Conservation (phyloP, 23 tunicate genomes). For the Clavelina lepadiformis region DNA sequence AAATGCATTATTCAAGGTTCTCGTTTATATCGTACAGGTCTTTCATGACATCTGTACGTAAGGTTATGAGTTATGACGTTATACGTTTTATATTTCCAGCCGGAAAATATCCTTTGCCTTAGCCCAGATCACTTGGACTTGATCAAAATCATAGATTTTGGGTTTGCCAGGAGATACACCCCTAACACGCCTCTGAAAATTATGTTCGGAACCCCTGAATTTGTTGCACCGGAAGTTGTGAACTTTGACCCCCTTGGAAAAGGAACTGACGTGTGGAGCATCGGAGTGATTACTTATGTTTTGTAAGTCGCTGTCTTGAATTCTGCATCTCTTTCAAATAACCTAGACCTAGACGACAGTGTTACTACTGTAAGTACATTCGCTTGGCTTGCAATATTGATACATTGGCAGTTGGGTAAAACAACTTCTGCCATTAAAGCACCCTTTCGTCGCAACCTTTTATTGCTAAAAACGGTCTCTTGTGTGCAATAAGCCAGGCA, state of each 20-base stretch:
- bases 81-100: constrained; percentile 37
- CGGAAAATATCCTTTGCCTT: constrained; percentile 85
- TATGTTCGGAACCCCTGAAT: constrained; percentile 99
- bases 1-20: no score
- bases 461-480: no score
- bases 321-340: no score
- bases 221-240: constrained; percentile 97
- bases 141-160: constrained; percentile 89
- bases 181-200: constrained; percentile 66
- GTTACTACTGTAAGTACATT: no score
- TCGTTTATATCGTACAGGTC: no score
- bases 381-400: no score
- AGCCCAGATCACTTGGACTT: constrained; percentile 47
- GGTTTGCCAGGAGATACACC: constrained; percentile 63
- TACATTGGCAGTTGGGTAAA: no score
- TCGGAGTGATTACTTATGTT: constrained; percentile 89
- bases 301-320: constrained; percentile 78
- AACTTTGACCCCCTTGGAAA: constrained; percentile 93
- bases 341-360: no score
- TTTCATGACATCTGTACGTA: no score
- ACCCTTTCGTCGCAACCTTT: no score
- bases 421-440: no score
- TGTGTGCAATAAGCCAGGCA: no score
- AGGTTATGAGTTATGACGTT: neutral
- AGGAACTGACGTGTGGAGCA: constrained; percentile 98